Percentiles rank a stretch among this genome's conserved stretches.
Evolutionary conservation across 2,797 vertebrate species (phyloP).

Genomic region (Masticophis lateralis): DNA sequence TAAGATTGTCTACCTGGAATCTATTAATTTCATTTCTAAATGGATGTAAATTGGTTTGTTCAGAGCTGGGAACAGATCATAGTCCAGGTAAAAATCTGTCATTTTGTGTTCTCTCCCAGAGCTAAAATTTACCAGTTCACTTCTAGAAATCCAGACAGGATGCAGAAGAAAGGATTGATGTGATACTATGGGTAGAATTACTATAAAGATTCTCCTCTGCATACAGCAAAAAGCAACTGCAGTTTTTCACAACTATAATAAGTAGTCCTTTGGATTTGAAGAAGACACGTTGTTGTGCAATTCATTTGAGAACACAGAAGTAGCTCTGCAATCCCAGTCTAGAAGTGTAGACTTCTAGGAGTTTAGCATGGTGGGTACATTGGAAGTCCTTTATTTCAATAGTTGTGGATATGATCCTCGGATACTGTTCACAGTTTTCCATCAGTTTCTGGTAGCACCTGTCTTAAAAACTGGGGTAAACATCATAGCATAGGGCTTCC

Average conservation of each 20-base stretch:
- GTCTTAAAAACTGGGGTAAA: not conserved
- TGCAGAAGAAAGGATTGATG: not conserved
- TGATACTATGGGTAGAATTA: not conserved
- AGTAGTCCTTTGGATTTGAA: not conserved
- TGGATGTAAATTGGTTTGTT: not conserved
- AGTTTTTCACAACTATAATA: not conserved
- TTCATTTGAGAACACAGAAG: not conserved
- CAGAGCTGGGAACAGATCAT: not conserved
- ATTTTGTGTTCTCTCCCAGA: not conserved
- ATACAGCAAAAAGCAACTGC: not conserved
- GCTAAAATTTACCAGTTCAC: not conserved
- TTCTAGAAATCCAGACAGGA: not conserved
- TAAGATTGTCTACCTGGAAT: not conserved
- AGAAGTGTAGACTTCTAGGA: not conserved
- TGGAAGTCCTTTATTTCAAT: not conserved
- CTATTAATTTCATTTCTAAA: not conserved
- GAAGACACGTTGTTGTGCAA: not conserved
- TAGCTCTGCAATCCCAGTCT: not conserved
- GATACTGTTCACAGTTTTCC: not conserved
- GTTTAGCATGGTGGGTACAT: not conserved
- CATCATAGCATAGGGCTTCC: not conserved
- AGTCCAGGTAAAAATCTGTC: not conserved
- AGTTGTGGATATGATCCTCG: not conserved
- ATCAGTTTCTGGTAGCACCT: not conserved
- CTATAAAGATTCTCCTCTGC: not conserved